Evolutionary conservation across 2,113 vertebrate genomes (phyloP).

Genomic region (Micronycteris hirsuta): DNA sequence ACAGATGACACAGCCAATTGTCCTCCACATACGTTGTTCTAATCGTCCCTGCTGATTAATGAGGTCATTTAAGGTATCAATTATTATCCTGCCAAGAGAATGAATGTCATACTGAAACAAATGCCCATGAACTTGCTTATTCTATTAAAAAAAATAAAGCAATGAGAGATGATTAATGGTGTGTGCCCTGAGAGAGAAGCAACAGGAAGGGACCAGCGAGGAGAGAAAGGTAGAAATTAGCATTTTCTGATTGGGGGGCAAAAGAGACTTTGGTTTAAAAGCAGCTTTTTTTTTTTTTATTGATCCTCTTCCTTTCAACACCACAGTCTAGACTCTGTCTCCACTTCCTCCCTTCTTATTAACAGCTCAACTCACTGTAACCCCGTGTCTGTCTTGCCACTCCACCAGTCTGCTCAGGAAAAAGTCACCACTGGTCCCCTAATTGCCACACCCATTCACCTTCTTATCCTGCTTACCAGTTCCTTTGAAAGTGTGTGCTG

Average conservation of each 20-base stretch:
- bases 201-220: not conserved
- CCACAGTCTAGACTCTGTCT: not conserved
- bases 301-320: not conserved
- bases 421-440: not conserved
- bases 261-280: not conserved
- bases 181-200: constrained; percentile 12
- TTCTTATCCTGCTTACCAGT: not conserved
- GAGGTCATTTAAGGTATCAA: constrained; percentile 61
- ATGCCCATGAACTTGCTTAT: constrained; percentile 59
- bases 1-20: not conserved
- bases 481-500: not conserved
- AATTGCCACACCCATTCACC: not conserved
- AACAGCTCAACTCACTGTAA: not conserved
- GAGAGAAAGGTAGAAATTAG: not conserved
- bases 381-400: not conserved
- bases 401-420: not conserved
- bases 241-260: not conserved
- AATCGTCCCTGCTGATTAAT: constrained; percentile 78
- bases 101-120: constrained; percentile 56
- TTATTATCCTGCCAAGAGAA: constrained; percentile 69
- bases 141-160: constrained; percentile 70
- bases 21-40: constrained; percentile 63
- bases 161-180: constrained; percentile 49
- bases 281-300: not conserved
- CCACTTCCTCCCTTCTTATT: not conserved